Evolutionary conservation across 2,113 vertebrate genomes (phyloP), one percentile per base, ranked within the genome.

Genomic region (Hippocampus comes): DNA sequence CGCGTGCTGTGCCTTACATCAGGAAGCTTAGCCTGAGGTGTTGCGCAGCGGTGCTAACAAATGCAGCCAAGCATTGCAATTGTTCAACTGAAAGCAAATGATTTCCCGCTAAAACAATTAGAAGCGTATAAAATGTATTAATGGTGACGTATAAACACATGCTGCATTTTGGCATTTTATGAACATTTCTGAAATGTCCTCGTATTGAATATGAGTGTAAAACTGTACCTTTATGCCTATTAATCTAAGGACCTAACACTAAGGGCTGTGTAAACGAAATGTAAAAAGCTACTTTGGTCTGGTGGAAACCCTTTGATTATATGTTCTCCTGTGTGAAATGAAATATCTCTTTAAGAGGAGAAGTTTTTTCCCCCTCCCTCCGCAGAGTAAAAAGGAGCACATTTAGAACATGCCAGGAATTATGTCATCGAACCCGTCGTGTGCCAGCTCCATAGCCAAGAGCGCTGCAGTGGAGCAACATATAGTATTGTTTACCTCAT

Each of bases 401-500:
- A 93, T 94, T 93, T 93, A 90, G 78, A 81, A 86, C 84, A 89
- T 93, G 96, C 96, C 95, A 97, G 94, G 90, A 91, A 95, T 96
- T 93, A 98, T 94, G 95, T 98, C 95, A 97, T 89, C 89, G 87
- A 91, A 38, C 84, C 38, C 86, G 82, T 86, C 85, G 76, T 86
- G 90, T 89, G 94, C 95, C 94, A 95, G 87, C 86, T 90, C 91
- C 86, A 90, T 82, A 87, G 93, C 93, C 93, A 93, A 92, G 1
- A 93, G 92, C 89, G 93, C 91, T 91, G 89, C 90, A 92, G 87
- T 87, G 93, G 91, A 95, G 89, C 94, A 94, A 94, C 92, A 94
- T 93, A 92, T 93, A 94, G 94, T 95, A 94, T 93, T 95, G 95
- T 96, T 96, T 95, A 94, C 93, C 94, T 94, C 94, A 88, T 93